These are phyloP conservation scores for Cantharis rustica DNA, from an alignment of 2,888 invertebrate genomes.

Conservation along the genomic window DNA sequence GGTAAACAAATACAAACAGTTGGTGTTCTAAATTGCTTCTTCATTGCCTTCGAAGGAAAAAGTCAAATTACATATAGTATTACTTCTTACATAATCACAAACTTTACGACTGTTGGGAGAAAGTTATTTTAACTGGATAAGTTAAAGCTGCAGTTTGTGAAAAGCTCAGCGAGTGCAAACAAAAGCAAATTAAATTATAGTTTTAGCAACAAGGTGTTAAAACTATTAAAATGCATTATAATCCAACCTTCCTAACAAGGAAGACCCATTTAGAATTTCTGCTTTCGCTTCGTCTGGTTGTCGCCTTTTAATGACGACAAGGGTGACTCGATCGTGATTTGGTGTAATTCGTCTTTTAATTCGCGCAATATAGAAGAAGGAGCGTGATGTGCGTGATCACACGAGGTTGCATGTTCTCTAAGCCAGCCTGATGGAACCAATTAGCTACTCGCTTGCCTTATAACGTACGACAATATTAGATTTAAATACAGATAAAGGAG, in stretches of 20 bases:
- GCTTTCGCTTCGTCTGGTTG: constrained; percentile 17
- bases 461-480: constrained; percentile 28
- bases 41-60: constrained; percentile 14
- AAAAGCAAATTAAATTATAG: constrained; percentile 4
- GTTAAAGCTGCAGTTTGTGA: constrained; percentile 6
- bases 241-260: constrained; percentile 14
- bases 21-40: constrained; percentile 27
- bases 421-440: constrained; percentile 30
- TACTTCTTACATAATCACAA: constrained; percentile 6
- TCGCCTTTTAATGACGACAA: constrained; percentile 14
- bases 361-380: constrained; percentile 22
- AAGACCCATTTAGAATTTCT: constrained; percentile 13
- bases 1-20: constrained; percentile 21
- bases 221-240: constrained; percentile 7
- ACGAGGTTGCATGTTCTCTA: constrained; percentile 18
- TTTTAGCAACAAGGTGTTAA: constrained; percentile 4
- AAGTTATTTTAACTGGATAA: constrained; percentile 11
- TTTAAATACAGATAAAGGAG: constrained; percentile 27
- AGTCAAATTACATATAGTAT: constrained; percentile 23
- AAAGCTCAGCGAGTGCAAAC: neutral
- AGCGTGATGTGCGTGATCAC: constrained; percentile 28
- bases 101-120: constrained; percentile 5
- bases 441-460: constrained; percentile 29
- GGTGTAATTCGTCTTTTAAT: constrained; percentile 29
- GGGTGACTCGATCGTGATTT: constrained; percentile 26